Evolutionary conservation across 2,888 invertebrate genomes (phyloP).

Genomic region (Empis stercorea): DNA sequence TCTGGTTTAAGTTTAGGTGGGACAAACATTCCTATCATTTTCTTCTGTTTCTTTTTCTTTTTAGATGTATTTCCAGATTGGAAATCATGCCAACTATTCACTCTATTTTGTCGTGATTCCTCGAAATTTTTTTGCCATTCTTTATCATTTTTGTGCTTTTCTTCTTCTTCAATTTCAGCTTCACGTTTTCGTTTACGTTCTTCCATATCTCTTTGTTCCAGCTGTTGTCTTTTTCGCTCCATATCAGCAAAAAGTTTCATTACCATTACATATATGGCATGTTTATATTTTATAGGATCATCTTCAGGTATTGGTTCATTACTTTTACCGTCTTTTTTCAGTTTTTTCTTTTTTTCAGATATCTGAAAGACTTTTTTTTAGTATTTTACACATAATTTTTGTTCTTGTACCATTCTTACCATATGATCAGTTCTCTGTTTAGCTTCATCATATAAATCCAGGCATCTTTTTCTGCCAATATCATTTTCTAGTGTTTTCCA

Average conservation of each 20-base stretch:
- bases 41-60: constrained; percentile 66
- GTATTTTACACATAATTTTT: constrained; percentile 5
- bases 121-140: constrained; percentile 99
- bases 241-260: constrained; percentile 97
- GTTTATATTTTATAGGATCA: constrained; percentile 72
- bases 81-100: constrained; percentile 87
- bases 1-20: constrained; percentile 91
- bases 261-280: constrained; percentile 95
- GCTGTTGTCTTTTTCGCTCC: constrained; percentile 78
- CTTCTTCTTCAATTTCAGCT: constrained; percentile 85
- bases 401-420: constrained; percentile 39
- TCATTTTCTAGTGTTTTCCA: constrained; percentile 95
- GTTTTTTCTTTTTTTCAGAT: constrained; percentile 84
- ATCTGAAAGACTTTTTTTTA: constrained; percentile 62
- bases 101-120: constrained; percentile 83
- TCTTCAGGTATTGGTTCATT: constrained; percentile 71
- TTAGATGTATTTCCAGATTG: constrained; percentile 52
- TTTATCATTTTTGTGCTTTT: constrained; percentile 75
- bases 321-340: constrained; percentile 78
- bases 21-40: constrained; percentile 62
- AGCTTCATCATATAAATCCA: constrained; percentile 95
- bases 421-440: constrained; percentile 87
- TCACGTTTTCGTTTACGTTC: constrained; percentile 89
- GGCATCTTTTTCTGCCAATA: constrained; percentile 80
- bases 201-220: constrained; percentile 82